Evolutionary conservation across 2,797 vertebrate genomes (phyloP).

Genomic region (Danio aesculapii): DNA sequence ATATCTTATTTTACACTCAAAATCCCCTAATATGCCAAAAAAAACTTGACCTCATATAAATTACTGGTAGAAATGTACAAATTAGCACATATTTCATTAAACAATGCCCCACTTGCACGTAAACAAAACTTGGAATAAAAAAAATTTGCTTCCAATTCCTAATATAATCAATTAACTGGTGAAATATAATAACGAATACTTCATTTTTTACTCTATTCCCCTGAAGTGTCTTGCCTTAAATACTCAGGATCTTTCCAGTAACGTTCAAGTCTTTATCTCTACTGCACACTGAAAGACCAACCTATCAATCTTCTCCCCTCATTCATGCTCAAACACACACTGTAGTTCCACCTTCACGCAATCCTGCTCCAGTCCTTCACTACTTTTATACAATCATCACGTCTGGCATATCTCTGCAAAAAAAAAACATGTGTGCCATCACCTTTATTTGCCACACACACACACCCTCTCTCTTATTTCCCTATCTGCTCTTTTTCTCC

Average conservation of each 20-base stretch:
- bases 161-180: no score
- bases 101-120: no score
- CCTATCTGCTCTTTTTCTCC: slow-evolving; percentile 72
- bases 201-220: no score
- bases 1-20: no score
- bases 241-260: neutral
- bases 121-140: no score
- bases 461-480: slow-evolving; percentile 52
- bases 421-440: slow-evolving; percentile 23
- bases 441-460: slow-evolving; percentile 1
- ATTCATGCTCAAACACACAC: slow-evolving; percentile 5
- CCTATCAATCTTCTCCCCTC: neutral
- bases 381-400: slow-evolving; percentile 6
- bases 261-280: neutral
- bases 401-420: slow-evolving; percentile 13
- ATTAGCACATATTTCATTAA: no score
- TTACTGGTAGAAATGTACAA: no score
- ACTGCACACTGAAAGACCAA: neutral
- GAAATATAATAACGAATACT: no score
- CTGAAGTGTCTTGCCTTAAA: no score
- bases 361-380: neutral
- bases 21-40: no score
- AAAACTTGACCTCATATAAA: no score
- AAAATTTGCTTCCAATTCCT: no score
- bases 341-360: slow-evolving; percentile 27